A percentile compares a stretch with the other conserved stretches of the same genome.
These are phyloP conservation scores for Parthenolecanium corni DNA, from an alignment of 2,888 invertebrate genomes.

Conservation along the genomic window DNA sequence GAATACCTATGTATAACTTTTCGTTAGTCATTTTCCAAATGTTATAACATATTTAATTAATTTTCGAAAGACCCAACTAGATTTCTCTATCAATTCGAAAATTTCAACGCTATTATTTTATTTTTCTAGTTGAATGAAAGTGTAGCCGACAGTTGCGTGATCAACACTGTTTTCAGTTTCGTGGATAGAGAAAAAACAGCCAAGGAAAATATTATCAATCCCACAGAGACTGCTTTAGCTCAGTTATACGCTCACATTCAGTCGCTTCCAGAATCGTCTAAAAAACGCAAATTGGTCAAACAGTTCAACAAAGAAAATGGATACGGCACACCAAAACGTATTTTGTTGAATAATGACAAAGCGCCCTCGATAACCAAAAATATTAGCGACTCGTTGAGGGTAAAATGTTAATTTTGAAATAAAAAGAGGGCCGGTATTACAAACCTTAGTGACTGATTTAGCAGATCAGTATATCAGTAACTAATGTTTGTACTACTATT, in stretches of 20 bases:
- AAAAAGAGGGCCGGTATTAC: too few species aligned
- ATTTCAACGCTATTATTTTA: not conserved
- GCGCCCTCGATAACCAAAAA: constrained; percentile 51
- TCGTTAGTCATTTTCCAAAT: too few species aligned
- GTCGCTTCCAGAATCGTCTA: constrained; percentile 72
- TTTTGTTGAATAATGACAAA: constrained; percentile 36
- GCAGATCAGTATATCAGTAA: too few species aligned
- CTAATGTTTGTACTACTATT: too few species aligned
- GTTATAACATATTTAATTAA: too few species aligned
- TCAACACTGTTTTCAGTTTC: constrained; percentile 82
- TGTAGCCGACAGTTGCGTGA: constrained; percentile 50
- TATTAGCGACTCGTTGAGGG: constrained; percentile 69
- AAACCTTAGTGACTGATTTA: too few species aligned
- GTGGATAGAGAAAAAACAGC: constrained; percentile 70
- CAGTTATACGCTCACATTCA: constrained; percentile 85
- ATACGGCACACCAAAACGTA: constrained; percentile 45
- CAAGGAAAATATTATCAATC: constrained; percentile 58
- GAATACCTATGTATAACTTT: too few species aligned
- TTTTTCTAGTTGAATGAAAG: constrained; percentile 29
- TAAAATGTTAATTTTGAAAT: constrained; percentile 29
- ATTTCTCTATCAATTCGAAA: not conserved
- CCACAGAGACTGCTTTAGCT: constrained; percentile 75
- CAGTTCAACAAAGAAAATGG: constrained; percentile 83
- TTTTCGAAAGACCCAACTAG: too few species aligned
- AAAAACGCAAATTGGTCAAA: constrained; percentile 65